Conservation (phyloP, 2,113 vertebrate species). For the Pelusios castaneus region DNA sequence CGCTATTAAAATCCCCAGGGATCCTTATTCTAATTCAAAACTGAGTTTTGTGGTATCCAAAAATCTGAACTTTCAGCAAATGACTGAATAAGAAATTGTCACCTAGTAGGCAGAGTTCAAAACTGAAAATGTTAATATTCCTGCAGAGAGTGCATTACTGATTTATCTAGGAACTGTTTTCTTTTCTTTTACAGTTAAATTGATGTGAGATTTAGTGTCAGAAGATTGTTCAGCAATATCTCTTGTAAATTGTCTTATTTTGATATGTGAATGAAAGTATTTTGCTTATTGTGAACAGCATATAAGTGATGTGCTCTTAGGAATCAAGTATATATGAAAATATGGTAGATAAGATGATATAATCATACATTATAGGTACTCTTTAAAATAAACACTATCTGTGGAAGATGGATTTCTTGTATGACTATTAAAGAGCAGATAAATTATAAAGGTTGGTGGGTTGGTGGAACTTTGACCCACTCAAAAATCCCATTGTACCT, state of each 20-base stretch:
- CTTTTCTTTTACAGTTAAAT: neutral
- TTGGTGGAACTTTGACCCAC: neutral
- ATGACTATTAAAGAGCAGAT: neutral
- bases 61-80: conserved; percentile 17
- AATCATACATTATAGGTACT: neutral
- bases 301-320: neutral
- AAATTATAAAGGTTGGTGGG: neutral
- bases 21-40: conserved; percentile 56
- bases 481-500: neutral
- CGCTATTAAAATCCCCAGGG: conserved; percentile 57
- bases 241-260: neutral
- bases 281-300: neutral
- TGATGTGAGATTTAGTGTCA: neutral
- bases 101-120: conserved; percentile 30
- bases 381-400: neutral
- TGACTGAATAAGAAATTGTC: conserved; percentile 28
- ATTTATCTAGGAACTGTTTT: neutral
- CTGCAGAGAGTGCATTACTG: neutral
- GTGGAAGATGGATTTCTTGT: neutral
- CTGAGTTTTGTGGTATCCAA: neutral
- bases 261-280: neutral
- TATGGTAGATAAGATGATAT: neutral
- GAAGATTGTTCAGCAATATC: neutral
- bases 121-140: neutral
- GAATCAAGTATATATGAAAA: neutral